Conservation (phyloP, 2,113 vertebrate genomes). For the Oryzias woworae region DNA sequence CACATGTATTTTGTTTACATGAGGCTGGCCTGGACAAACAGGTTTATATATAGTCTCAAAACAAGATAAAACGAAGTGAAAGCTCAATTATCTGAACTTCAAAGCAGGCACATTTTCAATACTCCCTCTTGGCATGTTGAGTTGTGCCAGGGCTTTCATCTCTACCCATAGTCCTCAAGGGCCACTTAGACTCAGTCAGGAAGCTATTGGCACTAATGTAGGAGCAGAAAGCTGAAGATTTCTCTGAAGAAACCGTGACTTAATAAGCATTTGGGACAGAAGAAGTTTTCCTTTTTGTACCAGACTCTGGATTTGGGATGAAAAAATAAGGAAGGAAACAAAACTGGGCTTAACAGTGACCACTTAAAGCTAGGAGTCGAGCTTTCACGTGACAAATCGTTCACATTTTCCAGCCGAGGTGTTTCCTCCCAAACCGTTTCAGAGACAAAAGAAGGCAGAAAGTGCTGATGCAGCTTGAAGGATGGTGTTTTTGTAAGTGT, state of each 20-base stretch:
- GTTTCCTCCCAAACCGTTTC: constrained; percentile 63
- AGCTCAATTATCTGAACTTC: constrained; percentile 75
- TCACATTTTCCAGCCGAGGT: constrained; percentile 63
- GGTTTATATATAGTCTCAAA: constrained; percentile 66
- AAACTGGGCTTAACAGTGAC: constrained; percentile 17
- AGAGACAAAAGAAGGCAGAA: constrained; percentile 67
- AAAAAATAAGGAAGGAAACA: constrained; percentile 3
- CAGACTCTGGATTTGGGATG: neutral
- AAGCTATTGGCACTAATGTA: constrained; percentile 63
- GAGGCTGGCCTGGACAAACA: constrained; percentile 27
- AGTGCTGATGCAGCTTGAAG: constrained; percentile 69
- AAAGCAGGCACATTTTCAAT: constrained; percentile 70
- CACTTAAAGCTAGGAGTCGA: constrained; percentile 36
- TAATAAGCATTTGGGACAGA: neutral
- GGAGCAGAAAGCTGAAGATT: constrained; percentile 7
- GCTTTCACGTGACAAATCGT: constrained; percentile 61
- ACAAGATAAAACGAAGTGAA: constrained; percentile 65
- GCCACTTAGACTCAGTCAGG: constrained; percentile 70
- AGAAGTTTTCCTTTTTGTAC: constrained; percentile 19
- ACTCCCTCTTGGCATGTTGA: constrained; percentile 66
- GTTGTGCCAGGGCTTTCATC: constrained; percentile 79
- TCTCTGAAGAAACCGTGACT: constrained; percentile 13
- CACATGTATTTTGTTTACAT: constrained; percentile 27
- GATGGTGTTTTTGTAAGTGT: constrained; percentile 69
- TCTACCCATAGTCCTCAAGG: constrained; percentile 60